Evolutionary conservation across 2,113 vertebrate genomes (phyloP).

Genomic region (Passer montanus): DNA sequence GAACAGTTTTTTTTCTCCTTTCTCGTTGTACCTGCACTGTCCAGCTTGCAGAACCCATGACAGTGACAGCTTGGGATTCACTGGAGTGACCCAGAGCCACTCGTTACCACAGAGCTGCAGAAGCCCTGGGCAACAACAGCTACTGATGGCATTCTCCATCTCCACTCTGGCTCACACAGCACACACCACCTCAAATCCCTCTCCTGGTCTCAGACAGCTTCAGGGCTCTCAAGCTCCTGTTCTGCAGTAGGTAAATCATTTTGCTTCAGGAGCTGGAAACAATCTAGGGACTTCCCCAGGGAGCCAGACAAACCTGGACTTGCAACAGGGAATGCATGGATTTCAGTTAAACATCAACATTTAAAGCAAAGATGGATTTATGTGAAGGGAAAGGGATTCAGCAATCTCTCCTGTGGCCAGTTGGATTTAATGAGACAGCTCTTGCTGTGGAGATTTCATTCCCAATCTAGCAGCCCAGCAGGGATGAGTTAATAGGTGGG

Average conservation of each 20-base stretch:
- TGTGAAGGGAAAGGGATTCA: not conserved
- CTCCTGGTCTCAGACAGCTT: not conserved
- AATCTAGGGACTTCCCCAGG: conserved; percentile 17
- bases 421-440: conserved; percentile 41
- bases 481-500: conserved; percentile 11
- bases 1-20: not conserved
- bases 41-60: not conserved
- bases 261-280: conserved; percentile 2
- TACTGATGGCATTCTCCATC: not conserved
- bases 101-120: not conserved
- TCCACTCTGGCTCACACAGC: not conserved
- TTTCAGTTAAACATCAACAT: not conserved
- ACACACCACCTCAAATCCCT: not conserved
- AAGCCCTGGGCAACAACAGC: not conserved
- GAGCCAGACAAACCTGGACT: not conserved
- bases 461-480: conserved; percentile 15
- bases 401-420: not conserved
- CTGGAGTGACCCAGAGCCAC: not conserved
- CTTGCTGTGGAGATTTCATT: conserved; percentile 37
- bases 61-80: not conserved
- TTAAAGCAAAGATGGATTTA: conserved; percentile 35
- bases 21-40: not conserved
- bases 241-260: not conserved
- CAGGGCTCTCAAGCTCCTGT: not conserved
- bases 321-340: not conserved